Evolutionary conservation across 2,797 vertebrate genomes (phyloP), one percentile per base, ranked within the genome.

Genomic region (Poliocrania exsul): DNA sequence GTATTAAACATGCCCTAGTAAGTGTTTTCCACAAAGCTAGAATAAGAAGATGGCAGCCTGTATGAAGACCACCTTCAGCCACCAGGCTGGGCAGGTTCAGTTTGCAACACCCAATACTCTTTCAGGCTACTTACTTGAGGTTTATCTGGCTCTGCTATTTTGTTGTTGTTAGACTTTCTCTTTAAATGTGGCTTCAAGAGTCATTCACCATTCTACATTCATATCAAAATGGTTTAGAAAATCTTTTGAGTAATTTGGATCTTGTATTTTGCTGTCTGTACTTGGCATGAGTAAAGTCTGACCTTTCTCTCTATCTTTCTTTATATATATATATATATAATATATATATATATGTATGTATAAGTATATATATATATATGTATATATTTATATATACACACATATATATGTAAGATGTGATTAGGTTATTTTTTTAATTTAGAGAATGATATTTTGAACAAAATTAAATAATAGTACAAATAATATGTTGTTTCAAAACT

Each of bases 201-300:
- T 38, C 3, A 1, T 35, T 74, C 7, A 7, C 11, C 3, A 1
- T 72, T 81, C 47, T 2, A 0, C 31, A 33, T 44, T 23, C 9
- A 1, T 56, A 46, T 23, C n/a, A 65, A 90, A 94, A 61, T 26
- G 0, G 44, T 62, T 77, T 26, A 44, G 47, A 65, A 46, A 53
- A 53, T 53, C 29, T 31, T 31, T 29, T 53, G 51, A 11, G 8
- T 20, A 29, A 53, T 53, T 53, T 53, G 29, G 7, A 24, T 65
- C 7, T 19, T 57, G 38, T 57, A 3, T 58, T 90, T 61, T 79
- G 40, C 31, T 81, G 56, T 20, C 37, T 60, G 40, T 15, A 21
- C 5, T 73, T 49, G 31, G 11, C 31, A 60, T 1, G 20, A 77
- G 10, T 50, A 29, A 75, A 95, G 77, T n/a, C 9, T 77, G 29